Base-by-base conservation (phyloP, 2,113 vertebrate genomes). In the Sturnira hondurensis region DNA sequence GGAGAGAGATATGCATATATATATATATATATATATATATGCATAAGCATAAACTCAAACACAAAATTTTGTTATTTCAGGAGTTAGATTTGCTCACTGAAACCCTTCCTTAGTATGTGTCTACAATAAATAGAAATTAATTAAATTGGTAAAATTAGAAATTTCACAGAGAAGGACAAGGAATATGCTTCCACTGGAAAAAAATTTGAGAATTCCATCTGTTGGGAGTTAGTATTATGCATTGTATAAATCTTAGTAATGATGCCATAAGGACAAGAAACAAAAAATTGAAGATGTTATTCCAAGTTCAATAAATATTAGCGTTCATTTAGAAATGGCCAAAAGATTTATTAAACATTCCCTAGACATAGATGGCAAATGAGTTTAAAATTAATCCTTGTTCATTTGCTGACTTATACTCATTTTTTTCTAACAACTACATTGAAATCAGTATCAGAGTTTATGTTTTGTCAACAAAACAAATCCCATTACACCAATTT, bases 351-450 rank as follows among this genome's bases (percentile, higher is more conserved):
- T 33, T 81, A 77, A 91, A 50, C 52, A 93, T 41, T 88, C 50
- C 43, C 52, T 83, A 63, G 19, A 22, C 33, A 61, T 63, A 54
- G 47, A 45, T 47, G 41, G 9, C 20, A 89, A 61, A 50, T 58
- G 56, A 76, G 31, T 76, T 36, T 16, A 81, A 86, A 93, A 9
- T 78, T 83, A 58, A 65, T 50, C 11, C 11, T 89, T 81, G 22
- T 89, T 94, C 31, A 77, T 86, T 95, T 81, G 45, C n/a, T 71
- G n/a, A 92, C 24, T 61, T 89, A 67, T 67, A 82, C 12, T n/a
- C 52, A 38, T 76, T 82, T 89, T 65, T 90, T 95, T n/a, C n/a
- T 1, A 86, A 86, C 56, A 36, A 73, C 43, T 56, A 86, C 33
- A 78, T 61, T 50, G 31, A 50, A 36, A 93, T 92, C 50, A 54